Base-by-base conservation (phyloP, 2,113 vertebrate genomes). In the Laticauda laticaudata region DNA sequence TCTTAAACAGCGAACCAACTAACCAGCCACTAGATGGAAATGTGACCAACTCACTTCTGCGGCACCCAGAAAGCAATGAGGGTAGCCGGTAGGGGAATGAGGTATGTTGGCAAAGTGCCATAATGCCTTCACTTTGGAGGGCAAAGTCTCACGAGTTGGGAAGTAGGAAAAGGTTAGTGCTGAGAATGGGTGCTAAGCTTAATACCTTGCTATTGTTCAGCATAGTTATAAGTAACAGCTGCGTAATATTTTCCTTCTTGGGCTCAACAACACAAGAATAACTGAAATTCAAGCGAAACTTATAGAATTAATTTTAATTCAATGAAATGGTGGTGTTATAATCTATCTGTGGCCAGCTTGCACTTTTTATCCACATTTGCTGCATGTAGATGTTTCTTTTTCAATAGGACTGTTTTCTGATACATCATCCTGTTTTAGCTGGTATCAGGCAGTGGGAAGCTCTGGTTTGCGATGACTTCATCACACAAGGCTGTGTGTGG, bases 391-490 rank as follows among this genome's bases (percentile, higher is more conserved):
- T 57, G 85, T 92, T 81, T 94, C 89, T 88, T 86, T 53, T 85
- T 90, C 90, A 95, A 93, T 51, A 87, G 88, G 54, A 69, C 69
- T 93, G 56, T 92, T 86, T 86, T 53, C 64, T 89, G 87, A 93
- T 92, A 75, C 69, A 34, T 89, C 39, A 56, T 61, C 29, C 94
- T 92, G 88, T 93, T 75, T 94, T 94, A 1, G 0, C 75, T 88
- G 91, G 95, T 96, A 85, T 89, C 95, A 94, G 92, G 95, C 93
- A 0, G 92, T 0, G 92, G 92, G 43, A 95, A 88, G 92, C 95
- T 81, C 95, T 59, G 92, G 90, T 11, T 93, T 29, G 11, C 29
- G 4, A n/a, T 95, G 93, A 93, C 95, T 92, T 95, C 96, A 96
- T 90, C 91, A 75, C 90, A 8, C 0, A 0, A 88, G 29, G 26